A percentile compares a stretch with the other conserved stretches of the same genome.
These are phyloP conservation scores for Halcyon chelicuti DNA, from an alignment of 2,797 vertebrate species.

Conservation along the genomic window DNA sequence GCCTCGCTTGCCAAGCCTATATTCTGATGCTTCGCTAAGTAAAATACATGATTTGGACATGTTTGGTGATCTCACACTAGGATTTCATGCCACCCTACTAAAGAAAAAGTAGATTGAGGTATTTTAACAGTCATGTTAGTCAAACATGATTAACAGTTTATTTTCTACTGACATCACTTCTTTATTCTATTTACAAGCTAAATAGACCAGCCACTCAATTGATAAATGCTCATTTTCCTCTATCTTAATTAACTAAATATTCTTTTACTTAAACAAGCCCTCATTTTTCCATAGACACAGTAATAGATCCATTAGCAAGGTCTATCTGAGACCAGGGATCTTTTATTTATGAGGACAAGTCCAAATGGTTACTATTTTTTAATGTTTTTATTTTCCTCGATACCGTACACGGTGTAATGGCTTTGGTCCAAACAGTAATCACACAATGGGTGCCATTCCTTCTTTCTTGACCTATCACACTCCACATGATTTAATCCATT, in stretches of 20 bases:
- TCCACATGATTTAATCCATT: constrained; percentile 82
- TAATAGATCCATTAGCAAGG: constrained; percentile 70
- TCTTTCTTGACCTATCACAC: constrained; percentile 80
- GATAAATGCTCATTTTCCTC: constrained; percentile 68
- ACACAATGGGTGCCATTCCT: constrained; percentile 68
- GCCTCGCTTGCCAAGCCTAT: neutral
- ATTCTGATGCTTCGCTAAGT: neutral
- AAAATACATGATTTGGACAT: neutral
- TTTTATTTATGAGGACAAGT: constrained; percentile 59
- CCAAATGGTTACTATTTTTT: constrained; percentile 52
- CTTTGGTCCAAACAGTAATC: constrained; percentile 61
- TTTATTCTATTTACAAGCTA: constrained; percentile 68
- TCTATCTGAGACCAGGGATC: constrained; percentile 33
- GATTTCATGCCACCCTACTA: neutral
- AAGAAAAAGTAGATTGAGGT: constrained; percentile 14
- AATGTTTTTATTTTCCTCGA: constrained; percentile 42
- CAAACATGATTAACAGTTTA: constrained; percentile 58
- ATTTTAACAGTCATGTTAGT: constrained; percentile 55
- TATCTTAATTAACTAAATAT: constrained; percentile 73
- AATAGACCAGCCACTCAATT: constrained; percentile 65
- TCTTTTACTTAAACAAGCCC: constrained; percentile 73
- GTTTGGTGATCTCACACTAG: neutral
- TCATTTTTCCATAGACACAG: constrained; percentile 63
- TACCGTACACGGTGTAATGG: constrained; percentile 30
- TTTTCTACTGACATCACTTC: constrained; percentile 68